phyloP scores from a whole-genome alignment of 2,888 invertebrate species.

The Pharmacophagus antenor region DNA sequence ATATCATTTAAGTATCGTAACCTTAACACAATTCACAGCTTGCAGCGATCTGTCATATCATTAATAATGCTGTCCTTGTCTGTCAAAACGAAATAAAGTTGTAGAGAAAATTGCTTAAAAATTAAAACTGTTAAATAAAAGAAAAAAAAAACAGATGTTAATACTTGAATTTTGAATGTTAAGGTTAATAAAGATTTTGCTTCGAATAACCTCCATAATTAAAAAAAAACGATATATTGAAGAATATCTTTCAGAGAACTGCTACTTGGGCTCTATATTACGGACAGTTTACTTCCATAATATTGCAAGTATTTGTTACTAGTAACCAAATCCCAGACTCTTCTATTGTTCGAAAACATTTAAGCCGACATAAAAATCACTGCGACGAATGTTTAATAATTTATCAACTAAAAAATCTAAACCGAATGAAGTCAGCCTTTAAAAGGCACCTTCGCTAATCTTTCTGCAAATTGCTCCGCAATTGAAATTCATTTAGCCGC shows the following conservation, averaged over 20 bases:
- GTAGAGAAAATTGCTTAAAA: conserved; percentile 14
- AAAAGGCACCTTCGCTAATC: conserved; percentile 1
- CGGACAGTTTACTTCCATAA: neutral
- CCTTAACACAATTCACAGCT: neutral
- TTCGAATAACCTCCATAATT: too few relatives aligned
- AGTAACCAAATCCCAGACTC: neutral
- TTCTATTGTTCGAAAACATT: neutral
- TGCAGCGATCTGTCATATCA: conserved; percentile 1
- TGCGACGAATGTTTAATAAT: neutral
- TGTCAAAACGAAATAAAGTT: conserved; percentile 10
- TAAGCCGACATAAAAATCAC: neutral
- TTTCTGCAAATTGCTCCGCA: neutral
- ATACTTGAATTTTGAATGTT: neutral
- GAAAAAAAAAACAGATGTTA: neutral
- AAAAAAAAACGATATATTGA: too few relatives aligned
- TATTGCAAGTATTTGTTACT: neutral
- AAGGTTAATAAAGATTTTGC: neutral
- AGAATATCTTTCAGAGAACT: neutral
- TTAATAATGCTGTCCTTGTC: conserved; percentile 17
- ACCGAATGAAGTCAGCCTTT: neutral
- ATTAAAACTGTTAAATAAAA: neutral
- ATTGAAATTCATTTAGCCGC: conserved; percentile 16
- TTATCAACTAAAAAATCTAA: neutral
- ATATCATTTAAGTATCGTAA: neutral
- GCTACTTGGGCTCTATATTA: neutral